Conservation (phyloP, 2,888 invertebrate genomes). For the Mantis religiosa region DNA sequence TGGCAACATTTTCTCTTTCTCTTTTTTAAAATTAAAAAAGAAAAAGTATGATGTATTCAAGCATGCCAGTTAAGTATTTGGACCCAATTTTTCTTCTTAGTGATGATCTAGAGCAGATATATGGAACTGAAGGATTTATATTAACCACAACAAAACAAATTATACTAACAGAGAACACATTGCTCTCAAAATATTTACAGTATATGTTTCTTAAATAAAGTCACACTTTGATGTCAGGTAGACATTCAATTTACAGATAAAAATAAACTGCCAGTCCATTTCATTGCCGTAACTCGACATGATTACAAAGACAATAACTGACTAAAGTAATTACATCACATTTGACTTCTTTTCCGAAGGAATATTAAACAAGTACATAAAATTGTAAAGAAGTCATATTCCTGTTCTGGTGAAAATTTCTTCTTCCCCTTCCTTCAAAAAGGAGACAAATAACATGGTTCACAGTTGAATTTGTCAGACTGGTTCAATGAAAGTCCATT, state of each 20-base stretch:
- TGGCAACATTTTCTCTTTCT: background rate
- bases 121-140: background rate
- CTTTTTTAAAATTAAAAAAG: background rate
- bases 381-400: background rate
- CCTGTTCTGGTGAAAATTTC: background rate
- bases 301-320: background rate
- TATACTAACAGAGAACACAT: background rate
- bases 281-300: background rate
- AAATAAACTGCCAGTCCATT: background rate
- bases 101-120: background rate
- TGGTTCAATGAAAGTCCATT: background rate
- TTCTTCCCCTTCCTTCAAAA: background rate
- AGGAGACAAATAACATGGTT: background rate
- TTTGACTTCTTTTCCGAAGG: background rate
- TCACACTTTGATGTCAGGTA: background rate
- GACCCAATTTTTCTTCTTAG: conserved; percentile 12
- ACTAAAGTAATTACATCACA: background rate
- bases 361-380: background rate
- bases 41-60: background rate
- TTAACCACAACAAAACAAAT: background rate
- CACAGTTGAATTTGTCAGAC: background rate
- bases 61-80: background rate
- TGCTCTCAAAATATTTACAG: background rate
- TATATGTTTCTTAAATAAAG: background rate
- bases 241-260: background rate